A percentile compares a stretch with the other conserved stretches of the same genome.
phyloP scores from a whole-genome alignment of 2,113 vertebrate genomes.

The Notechis scutatus region DNA sequence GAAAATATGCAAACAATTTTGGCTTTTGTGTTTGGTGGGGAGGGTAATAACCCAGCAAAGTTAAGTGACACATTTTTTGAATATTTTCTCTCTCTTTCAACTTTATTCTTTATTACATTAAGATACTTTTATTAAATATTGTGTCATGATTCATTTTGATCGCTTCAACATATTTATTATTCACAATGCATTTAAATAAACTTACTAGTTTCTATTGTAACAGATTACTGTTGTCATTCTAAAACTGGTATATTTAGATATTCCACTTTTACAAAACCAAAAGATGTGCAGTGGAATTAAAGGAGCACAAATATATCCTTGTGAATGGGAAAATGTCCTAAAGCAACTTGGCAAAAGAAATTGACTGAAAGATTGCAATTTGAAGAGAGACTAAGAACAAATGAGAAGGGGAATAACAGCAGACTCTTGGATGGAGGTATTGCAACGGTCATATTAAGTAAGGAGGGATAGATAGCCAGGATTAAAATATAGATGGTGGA shows the following conservation, averaged over 20 bases:
- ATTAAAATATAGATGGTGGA: neutral
- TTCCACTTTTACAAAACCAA: neutral
- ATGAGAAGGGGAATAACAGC: neutral
- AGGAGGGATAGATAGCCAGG: neutral
- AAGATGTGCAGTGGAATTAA: neutral
- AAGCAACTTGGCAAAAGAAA: neutral
- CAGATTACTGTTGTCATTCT: neutral
- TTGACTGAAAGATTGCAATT: neutral
- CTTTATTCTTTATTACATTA: neutral
- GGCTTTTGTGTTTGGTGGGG: no score
- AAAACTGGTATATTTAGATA: neutral
- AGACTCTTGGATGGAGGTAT: neutral
- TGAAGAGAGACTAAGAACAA: neutral
- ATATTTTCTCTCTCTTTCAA: neutral
- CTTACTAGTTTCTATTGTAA: neutral
- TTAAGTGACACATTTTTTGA: no score
- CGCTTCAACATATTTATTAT: neutral
- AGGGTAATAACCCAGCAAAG: no score
- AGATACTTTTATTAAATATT: neutral
- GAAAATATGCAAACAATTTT: no score
- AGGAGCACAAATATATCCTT: neutral
- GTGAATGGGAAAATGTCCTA: neutral
- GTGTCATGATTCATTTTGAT: neutral
- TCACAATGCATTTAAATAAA: conserved; percentile 2
- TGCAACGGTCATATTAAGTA: neutral